Percentiles rank a stretch among this genome's conserved stretches.
These are phyloP conservation scores for Poeciliopsis occidentalis DNA, from an alignment of 2,113 vertebrate species.

Conservation along the genomic window DNA sequence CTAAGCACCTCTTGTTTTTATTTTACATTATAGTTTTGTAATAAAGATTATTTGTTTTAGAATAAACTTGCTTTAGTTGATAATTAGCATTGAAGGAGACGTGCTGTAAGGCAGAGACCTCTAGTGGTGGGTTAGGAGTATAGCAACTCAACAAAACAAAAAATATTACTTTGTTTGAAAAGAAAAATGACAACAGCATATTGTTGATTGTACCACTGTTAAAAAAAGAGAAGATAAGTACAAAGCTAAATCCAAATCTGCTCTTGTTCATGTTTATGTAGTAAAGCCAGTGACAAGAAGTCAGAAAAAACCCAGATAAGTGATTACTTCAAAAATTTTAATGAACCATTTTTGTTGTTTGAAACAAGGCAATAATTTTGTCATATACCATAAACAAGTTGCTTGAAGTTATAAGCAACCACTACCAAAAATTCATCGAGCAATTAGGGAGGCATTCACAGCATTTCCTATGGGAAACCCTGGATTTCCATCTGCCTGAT, in stretches of 20 bases:
- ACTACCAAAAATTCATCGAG: too few relatives aligned
- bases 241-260: neutral
- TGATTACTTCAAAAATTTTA: too few relatives aligned
- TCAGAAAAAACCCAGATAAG: too few relatives aligned
- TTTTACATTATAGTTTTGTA: neutral
- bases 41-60: neutral
- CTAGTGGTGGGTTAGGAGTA: neutral
- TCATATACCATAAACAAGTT: too few relatives aligned
- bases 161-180: neutral
- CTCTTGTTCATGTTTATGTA: neutral
- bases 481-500: too few relatives aligned
- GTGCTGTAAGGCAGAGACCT: neutral
- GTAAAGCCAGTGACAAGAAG: neutral
- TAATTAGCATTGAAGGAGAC: neutral
- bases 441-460: too few relatives aligned
- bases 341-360: too few relatives aligned
- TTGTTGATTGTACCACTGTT: neutral
- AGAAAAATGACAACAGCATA: neutral
- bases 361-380: too few relatives aligned
- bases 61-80: neutral
- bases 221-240: neutral
- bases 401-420: too few relatives aligned
- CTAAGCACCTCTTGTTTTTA: neutral
- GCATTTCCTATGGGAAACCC: too few relatives aligned
- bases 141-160: neutral